Conservation (phyloP, 1,140 invertebrate genomes). For the Aplysia californica region DNA sequence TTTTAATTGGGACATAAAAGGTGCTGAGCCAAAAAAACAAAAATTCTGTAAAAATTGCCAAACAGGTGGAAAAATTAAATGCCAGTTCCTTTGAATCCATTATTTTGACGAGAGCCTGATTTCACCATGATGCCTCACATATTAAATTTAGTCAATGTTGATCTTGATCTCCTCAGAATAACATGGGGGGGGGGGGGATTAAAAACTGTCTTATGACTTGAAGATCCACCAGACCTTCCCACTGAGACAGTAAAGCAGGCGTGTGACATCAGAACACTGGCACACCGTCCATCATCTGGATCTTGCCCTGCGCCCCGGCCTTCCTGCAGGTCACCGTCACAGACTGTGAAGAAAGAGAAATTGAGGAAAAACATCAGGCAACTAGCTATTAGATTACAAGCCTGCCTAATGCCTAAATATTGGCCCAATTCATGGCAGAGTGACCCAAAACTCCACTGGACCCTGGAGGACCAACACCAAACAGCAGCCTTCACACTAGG, state of each 20-base stretch:
- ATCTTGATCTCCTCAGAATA: too few relatives aligned
- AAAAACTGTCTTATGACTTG: not conserved
- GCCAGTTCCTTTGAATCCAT: not conserved
- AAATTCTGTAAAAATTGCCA: not conserved
- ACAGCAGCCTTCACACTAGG: too few relatives aligned
- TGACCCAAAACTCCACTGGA: too few relatives aligned
- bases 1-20: too few relatives aligned
- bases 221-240: not conserved
- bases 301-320: conserved; percentile 35
- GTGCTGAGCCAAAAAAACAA: not conserved
- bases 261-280: conserved; percentile 33
- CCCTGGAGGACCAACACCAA: too few relatives aligned
- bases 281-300: conserved; percentile 43
- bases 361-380: not conserved
- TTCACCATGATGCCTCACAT: too few relatives aligned
- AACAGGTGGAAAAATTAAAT: not conserved
- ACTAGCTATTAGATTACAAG: too few relatives aligned
- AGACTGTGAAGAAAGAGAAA: conserved; percentile 34
- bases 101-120: too few relatives aligned
- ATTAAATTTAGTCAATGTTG: too few relatives aligned
- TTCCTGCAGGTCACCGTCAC: conserved; percentile 45
- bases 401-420: too few relatives aligned
- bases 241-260: not conserved
- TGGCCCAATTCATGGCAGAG: too few relatives aligned
- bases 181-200: too few relatives aligned